Evolutionary conservation across 2,797 vertebrate species (phyloP), one percentile per base, ranked within the genome.

Genomic region (Sparus aurata): DNA sequence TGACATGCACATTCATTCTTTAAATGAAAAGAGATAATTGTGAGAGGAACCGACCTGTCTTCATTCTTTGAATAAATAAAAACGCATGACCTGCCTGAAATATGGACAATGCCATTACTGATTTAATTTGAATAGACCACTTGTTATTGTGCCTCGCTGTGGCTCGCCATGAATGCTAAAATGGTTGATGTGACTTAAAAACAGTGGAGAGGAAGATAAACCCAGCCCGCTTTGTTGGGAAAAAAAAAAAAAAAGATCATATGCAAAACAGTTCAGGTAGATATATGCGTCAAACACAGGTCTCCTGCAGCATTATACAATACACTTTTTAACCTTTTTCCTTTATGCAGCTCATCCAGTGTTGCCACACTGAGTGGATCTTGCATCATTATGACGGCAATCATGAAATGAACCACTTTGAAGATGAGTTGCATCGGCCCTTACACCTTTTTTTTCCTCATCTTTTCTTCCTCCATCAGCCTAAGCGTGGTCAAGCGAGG

Each of bases 101-200:
- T 95, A 95, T 94, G 94, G 93, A 94, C 93, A 95, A 94, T 93
- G 93, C 93, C 94, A 94, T 95, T 93, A 92, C 94, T 94, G 94
- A 95, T 95, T 95, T 95, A 93, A 95, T 95, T 95, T 95, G 94
- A 95, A 95, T 92, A 93, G 93, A 94, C 93, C 92, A 90, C 93
- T 94, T 94, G 92, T 95, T 94, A 93, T 93, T 91, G 93, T 92
- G 85, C 82, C 82, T 77, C 60, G 75, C 85, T 60, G 70, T 50
- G 75, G 79, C 88, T 88, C n/a, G 87, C 82, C 77, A 54, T 92
- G 93, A 93, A 94, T 95, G 86, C 87, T 91, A 91, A 94, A 89
- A 84, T 41, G 61, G 78, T 79, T 34, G 75, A 84, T 49, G 58
- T 84, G 88, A 89, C 84, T 87, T 80, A 74, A 86, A 84, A 87